phyloP scores from a whole-genome alignment of 2,113 vertebrate genomes.

The Cochlearius cochlearius region DNA sequence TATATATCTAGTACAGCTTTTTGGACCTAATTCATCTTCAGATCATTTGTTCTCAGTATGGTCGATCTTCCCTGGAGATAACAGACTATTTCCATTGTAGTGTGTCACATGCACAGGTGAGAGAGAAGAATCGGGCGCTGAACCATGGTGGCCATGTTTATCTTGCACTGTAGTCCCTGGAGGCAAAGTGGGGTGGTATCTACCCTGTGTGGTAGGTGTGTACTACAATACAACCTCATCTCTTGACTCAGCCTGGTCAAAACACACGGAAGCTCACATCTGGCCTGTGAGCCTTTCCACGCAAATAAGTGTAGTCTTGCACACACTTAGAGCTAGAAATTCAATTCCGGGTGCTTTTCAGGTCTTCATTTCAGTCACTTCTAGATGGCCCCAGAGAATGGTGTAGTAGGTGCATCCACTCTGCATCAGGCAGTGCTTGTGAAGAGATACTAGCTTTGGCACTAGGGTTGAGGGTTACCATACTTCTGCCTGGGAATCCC shows the following conservation, averaged over 20 bases:
- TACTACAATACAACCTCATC: background rate
- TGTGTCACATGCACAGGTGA: background rate
- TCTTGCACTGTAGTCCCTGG: background rate
- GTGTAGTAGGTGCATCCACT: background rate
- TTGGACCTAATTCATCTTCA: background rate
- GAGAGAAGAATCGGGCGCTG: background rate
- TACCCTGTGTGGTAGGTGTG: background rate
- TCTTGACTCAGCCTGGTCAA: background rate
- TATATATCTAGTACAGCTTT: background rate
- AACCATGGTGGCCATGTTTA: background rate
- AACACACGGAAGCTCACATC: background rate
- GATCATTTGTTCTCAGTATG: background rate
- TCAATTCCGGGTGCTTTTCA: background rate
- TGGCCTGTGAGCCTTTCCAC: background rate
- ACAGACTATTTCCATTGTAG: background rate
- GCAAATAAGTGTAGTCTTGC: background rate
- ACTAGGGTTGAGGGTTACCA: background rate
- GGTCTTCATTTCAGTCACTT: background rate
- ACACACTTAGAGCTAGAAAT: background rate
- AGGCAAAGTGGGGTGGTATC: background rate
- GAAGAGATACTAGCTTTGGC: background rate
- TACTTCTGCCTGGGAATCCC: background rate
- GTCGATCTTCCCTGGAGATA: background rate
- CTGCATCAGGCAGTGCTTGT: background rate
- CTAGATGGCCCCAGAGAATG: background rate